These are phyloP conservation scores for Prinia subflava DNA, from an alignment of 2,113 vertebrate species.

Conservation along the genomic window DNA sequence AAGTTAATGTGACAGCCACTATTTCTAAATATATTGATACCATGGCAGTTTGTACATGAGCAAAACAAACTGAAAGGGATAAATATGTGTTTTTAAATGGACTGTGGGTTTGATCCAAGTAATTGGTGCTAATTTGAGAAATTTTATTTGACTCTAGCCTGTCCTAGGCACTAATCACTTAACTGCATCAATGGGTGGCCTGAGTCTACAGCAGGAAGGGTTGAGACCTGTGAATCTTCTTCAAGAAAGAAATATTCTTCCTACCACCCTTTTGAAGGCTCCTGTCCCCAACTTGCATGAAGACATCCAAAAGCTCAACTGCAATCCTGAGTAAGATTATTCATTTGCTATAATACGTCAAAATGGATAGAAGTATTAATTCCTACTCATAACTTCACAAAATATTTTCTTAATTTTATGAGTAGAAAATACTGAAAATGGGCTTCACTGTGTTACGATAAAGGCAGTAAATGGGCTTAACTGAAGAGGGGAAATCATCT, in stretches of 20 bases:
- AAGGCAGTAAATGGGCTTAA: not conserved
- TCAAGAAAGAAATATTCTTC: slow-evolving; percentile 94
- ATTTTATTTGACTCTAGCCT: slow-evolving; percentile 62
- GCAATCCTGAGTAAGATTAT: slow-evolving; percentile 88
- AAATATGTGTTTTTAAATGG: not conserved
- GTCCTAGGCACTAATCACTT: slow-evolving; percentile 81
- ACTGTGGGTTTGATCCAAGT: not conserved
- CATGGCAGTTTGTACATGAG: not conserved
- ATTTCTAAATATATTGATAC: not conserved
- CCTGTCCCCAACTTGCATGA: slow-evolving; percentile 90
- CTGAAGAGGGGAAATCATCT: not conserved
- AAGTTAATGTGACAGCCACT: not conserved
- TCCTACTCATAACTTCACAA: not conserved
- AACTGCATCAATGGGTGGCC: slow-evolving; percentile 78
- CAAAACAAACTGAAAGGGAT: not conserved
- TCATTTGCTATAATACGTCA: not conserved
- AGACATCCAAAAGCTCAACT: slow-evolving; percentile 93
- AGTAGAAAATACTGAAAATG: not conserved
- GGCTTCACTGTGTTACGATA: not conserved
- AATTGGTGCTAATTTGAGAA: slow-evolving; percentile 9
- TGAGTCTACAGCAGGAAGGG: slow-evolving; percentile 89
- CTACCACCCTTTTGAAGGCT: slow-evolving; percentile 74
- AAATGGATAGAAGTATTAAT: not conserved
- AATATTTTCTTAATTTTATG: not conserved
- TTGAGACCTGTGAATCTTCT: slow-evolving; percentile 90